Base-by-base conservation (phyloP, 2,113 vertebrate species). In the Hylia prasina region DNA sequence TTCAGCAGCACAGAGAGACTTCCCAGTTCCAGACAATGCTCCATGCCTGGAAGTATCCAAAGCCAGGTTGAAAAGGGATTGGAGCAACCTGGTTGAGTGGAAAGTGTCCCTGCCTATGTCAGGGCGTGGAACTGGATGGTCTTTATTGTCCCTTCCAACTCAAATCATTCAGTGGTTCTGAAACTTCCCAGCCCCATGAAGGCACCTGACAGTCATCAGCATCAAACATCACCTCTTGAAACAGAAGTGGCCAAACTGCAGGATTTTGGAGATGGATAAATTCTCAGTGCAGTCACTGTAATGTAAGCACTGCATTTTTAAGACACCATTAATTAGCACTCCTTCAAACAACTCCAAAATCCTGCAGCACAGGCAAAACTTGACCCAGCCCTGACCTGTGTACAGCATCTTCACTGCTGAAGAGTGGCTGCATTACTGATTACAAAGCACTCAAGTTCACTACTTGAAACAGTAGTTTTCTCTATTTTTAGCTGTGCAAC, bases 61-160 rank as follows among this genome's bases (percentile, higher is more conserved):
- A 21, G 27, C 8, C 31, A 65, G 31, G 25, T 0, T 57, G 13
- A 30, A 42, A 4, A 50, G 25, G 21, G 3, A 30, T 2, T 50
- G 8, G 58, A 58, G 22, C 44, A 72, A 27, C 12, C 23, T 65
- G 77, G 8, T 6, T 4, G 4, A 17, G 27, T 44, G 35, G 8
- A 9, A 73, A 22, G 10, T 16, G 31, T 15, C 37, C 44, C 44
- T 4, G 5, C 8, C 27, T 5, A 1, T 18, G 22, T 3, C 50
- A 44, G 7, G 58, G 13, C 7, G 4, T 88, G 22, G 37, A 44
- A 89, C 7, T 28, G 51, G 27, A 45, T 21, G 28, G 7, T 9
- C 7, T 58, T 44, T 9, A 17, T 58, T 7, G 33, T 3, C 39
- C 20, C 19, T 21, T 51, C 23, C 69, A 58, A 73, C 7, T 15